phyloP scores from a whole-genome alignment of 2,797 vertebrate species.

The Gallirallus australis region DNA sequence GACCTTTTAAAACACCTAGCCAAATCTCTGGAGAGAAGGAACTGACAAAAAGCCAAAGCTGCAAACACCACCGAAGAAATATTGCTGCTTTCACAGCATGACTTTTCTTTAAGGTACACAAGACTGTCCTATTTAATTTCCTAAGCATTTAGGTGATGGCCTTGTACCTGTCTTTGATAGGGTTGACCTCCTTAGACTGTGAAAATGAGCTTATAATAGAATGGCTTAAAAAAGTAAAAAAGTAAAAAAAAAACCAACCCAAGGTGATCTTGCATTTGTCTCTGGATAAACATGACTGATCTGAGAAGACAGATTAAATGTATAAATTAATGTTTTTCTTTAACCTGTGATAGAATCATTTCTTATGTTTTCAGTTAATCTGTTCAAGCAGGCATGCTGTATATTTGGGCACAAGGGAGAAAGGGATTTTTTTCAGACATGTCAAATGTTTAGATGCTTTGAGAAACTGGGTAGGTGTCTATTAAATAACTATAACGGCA shows the following conservation, averaged over 20 bases:
- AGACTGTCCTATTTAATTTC: background rate
- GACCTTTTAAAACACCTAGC: background rate
- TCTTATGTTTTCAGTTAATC: background rate
- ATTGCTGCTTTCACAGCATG: background rate
- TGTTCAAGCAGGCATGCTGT: background rate
- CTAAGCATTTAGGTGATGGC: background rate
- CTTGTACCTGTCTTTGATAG: background rate
- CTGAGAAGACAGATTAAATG: background rate
- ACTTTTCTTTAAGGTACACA: background rate
- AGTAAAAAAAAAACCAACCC: background rate
- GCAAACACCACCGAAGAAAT: background rate
- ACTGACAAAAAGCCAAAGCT: background rate
- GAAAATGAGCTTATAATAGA: background rate
- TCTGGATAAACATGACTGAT: background rate
- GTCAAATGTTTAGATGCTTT: background rate
- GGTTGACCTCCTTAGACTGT: background rate
- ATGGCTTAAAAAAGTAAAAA: background rate
- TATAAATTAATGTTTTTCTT: background rate
- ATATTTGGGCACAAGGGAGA: background rate
- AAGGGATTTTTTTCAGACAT: background rate
- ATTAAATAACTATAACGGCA: background rate
- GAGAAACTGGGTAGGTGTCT: background rate
- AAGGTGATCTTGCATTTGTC: background rate
- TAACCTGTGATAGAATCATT: background rate
- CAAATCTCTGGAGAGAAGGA: background rate